Base-by-base conservation (phyloP, 2,888 invertebrate genomes). In the Eupithecia pulchellata region DNA sequence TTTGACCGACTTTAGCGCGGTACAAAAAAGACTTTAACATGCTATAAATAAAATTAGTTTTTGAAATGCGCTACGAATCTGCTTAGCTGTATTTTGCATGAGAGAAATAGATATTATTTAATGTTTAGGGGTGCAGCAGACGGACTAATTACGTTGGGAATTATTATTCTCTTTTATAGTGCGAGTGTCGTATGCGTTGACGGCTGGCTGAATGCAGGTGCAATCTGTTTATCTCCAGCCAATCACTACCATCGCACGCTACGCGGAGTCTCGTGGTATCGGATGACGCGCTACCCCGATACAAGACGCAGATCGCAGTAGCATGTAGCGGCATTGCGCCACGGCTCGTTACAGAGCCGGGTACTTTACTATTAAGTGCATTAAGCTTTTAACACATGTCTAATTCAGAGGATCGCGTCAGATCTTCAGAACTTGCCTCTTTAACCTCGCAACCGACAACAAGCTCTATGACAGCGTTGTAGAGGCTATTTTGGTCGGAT, bases 371-470 rank as follows among this genome's bases (percentile, higher is more conserved):
- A 90, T 90, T 90, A 90, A 91, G 86, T 89, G 88, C 87, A 91
- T 91, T 91, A 89, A 89, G 91, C 91, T 92, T 91, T 92, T 91
- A 92, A 88, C 91, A 89, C 90, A 92, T 92, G 90, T 88, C 91
- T 91, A 92, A 92, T 92, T 92, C 92, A 91, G 81, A 78, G 73
- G 75, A 79, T 81, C 78, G 79, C 83, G 79, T 83, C 79, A 79
- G 81, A 79, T 80, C 79, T 84, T 83, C 76, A 74, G 72, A 76
- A 73, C 65, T 30, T 20, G 30, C 68, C 72, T 72, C 70, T 71
- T 57, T 69, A 36, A 14, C 29, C 32, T 11, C 25, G 8, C 77
- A 66, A 55, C 62, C 68, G n/a, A 81, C 75, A 75, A 69, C 66
- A 13, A 73, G 76, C 81, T 72, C 72, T 84, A 78, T 3, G 0